Evolutionary conservation across 2,888 invertebrate genomes (phyloP).

Genomic region (Drosophila koepferae): DNA sequence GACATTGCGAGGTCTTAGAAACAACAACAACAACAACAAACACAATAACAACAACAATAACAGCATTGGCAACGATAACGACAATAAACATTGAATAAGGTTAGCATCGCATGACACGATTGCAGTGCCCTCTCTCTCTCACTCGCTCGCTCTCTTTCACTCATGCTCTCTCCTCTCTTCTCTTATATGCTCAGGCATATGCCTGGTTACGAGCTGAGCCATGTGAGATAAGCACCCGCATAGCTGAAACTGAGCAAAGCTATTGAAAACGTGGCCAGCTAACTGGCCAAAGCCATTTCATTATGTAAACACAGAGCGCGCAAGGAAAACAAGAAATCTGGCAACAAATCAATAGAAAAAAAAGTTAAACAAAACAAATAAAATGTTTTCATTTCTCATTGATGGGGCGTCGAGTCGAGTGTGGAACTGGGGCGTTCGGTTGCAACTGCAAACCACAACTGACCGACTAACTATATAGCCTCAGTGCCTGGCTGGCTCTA

Average conservation of each 20-base stretch:
- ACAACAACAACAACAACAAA: slow-evolving; percentile 31
- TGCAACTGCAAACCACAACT: slow-evolving; percentile 49
- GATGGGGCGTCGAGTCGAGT: slow-evolving; percentile 50
- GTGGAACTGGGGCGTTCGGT: slow-evolving; percentile 29
- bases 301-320: slow-evolving; percentile 67
- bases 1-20: slow-evolving; percentile 65
- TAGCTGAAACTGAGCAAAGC: slow-evolving; percentile 51
- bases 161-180: background rate
- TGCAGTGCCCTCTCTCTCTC: slow-evolving; percentile 12
- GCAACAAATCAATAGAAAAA: slow-evolving; percentile 78
- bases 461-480: slow-evolving; percentile 13
- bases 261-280: slow-evolving; percentile 39
- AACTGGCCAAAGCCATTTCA: slow-evolving; percentile 65
- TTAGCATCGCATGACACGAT: slow-evolving; percentile 56
- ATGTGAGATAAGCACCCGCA: slow-evolving; percentile 74
- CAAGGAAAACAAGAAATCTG: slow-evolving; percentile 80
- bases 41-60: slow-evolving; percentile 26
- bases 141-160: no score
- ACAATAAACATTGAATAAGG: slow-evolving; percentile 72
- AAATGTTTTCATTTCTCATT: slow-evolving; percentile 59
- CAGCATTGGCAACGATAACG: slow-evolving; percentile 27
- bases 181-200: slow-evolving; percentile 10
- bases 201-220: slow-evolving; percentile 30
- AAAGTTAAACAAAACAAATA: slow-evolving; percentile 17
- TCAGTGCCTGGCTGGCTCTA: slow-evolving; percentile 11